Percentiles rank a stretch among this genome's conserved stretches.
Conservation (phyloP, 2,888 invertebrate species). For the Apodemia duryi region DNA sequence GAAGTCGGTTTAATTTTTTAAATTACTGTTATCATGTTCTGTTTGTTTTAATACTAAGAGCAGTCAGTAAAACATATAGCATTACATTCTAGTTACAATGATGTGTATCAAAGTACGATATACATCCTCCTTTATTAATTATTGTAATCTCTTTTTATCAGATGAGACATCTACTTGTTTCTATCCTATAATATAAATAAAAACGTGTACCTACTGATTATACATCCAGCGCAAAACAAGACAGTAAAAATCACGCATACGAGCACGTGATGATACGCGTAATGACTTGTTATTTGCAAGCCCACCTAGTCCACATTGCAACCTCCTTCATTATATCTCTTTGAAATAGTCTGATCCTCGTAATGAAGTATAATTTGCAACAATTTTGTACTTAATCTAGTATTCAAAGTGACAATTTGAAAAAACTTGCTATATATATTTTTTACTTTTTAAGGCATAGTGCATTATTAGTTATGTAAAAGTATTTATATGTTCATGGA, state of each 20-base stretch:
- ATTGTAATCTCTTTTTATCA: background rate
- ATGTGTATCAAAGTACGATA: background rate
- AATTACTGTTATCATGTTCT: too few species aligned
- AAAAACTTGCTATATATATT: too few species aligned
- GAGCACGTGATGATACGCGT: conserved; percentile 29
- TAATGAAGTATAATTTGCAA: conserved; percentile 6
- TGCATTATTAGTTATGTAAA: too few species aligned
- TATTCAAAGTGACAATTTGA: too few species aligned
- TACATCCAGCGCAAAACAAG: conserved; percentile 5
- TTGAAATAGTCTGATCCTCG: background rate
- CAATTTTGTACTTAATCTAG: background rate
- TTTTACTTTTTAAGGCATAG: too few species aligned
- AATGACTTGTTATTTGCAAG: conserved; percentile 32
- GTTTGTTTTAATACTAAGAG: too few species aligned
- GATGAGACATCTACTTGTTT: background rate
- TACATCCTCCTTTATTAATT: background rate
- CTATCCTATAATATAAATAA: background rate
- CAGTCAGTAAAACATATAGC: too few species aligned
- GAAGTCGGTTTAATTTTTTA: too few species aligned
- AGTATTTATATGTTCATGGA: too few species aligned
- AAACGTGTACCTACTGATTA: background rate
- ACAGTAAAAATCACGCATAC: background rate
- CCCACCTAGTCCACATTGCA: conserved; percentile 22
- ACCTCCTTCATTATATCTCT: conserved; percentile 1
- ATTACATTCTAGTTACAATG: background rate